phyloP scores from a whole-genome alignment of 92 coral and sea anemone genomes.

The Porites cylindrica region DNA sequence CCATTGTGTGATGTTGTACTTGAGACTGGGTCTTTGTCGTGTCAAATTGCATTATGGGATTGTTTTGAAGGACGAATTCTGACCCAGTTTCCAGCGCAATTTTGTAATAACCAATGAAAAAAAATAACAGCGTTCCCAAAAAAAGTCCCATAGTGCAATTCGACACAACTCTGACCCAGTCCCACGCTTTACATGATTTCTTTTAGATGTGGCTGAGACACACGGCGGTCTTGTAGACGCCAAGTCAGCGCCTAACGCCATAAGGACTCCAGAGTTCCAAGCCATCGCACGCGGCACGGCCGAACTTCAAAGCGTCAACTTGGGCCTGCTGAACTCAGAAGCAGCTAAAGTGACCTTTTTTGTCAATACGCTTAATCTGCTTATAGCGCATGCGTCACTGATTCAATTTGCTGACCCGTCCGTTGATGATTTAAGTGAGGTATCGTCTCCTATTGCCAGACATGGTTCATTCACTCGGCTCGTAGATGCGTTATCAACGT shows the following conservation, averaged over 20 bases:
- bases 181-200: background rate
- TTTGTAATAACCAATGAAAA: too few species aligned
- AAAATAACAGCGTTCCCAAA: too few species aligned
- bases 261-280: constrained; percentile 76
- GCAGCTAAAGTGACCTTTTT: constrained; percentile 85
- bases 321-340: constrained; percentile 77
- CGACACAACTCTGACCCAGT: too few species aligned
- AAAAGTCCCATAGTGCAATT: too few species aligned
- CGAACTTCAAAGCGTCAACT: constrained; percentile 86
- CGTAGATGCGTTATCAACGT: constrained; percentile 34
- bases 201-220: constrained; percentile 74
- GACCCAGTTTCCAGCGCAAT: too few species aligned
- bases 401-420: constrained; percentile 65
- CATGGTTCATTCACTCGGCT: constrained; percentile 68
- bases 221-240: constrained; percentile 81
- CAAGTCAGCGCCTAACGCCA: constrained; percentile 62
- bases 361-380: constrained; percentile 86
- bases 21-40: too few species aligned
- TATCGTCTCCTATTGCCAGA: constrained; percentile 43
- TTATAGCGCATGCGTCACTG: constrained; percentile 90
- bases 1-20: too few species aligned
- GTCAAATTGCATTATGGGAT: too few species aligned
- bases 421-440: constrained; percentile 46
- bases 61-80: too few species aligned
- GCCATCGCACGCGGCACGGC: constrained; percentile 70